Evolutionary conservation across 1,140 invertebrate species (phyloP).

Genomic region (Cotesia glomerata): DNA sequence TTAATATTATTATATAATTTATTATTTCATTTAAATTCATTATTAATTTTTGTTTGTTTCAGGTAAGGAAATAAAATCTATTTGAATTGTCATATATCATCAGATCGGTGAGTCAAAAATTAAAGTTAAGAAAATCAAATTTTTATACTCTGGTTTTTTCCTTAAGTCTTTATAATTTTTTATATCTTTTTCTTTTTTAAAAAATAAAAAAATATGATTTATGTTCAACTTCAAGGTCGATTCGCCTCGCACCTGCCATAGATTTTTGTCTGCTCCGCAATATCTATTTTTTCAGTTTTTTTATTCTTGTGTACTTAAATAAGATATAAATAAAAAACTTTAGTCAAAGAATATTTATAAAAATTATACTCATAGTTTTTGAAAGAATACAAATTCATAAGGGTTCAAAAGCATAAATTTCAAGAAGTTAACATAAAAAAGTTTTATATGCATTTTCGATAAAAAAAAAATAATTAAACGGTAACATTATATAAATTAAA

Average conservation of each 20-base stretch:
- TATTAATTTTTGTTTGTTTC: conserved; percentile 11
- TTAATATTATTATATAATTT: neutral
- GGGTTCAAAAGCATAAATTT: no score
- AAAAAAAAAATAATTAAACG: no score
- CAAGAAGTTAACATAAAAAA: no score
- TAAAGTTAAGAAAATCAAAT: neutral
- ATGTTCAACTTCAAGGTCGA: conserved; percentile 1
- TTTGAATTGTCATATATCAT: neutral
- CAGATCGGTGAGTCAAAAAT: conserved; percentile 13
- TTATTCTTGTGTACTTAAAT: no score
- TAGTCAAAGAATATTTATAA: no score
- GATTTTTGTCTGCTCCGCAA: neutral
- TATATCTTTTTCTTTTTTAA: neutral
- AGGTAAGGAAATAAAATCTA: conserved; percentile 19
- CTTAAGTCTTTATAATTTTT: neutral
- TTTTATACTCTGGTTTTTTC: neutral
- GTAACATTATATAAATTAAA: no score
- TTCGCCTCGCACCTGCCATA: conserved; percentile 18
- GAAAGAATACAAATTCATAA: no score
- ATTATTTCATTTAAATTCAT: neutral
- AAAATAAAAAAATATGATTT: neutral
- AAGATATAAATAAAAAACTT: no score
- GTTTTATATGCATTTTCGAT: no score
- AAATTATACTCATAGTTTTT: no score
- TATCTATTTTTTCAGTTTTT: neutral